A percentile compares a stretch with the other conserved stretches of the same genome.
Conservation (phyloP, 2,888 invertebrate genomes). For the Drosophila pseudotakahashii region DNA sequence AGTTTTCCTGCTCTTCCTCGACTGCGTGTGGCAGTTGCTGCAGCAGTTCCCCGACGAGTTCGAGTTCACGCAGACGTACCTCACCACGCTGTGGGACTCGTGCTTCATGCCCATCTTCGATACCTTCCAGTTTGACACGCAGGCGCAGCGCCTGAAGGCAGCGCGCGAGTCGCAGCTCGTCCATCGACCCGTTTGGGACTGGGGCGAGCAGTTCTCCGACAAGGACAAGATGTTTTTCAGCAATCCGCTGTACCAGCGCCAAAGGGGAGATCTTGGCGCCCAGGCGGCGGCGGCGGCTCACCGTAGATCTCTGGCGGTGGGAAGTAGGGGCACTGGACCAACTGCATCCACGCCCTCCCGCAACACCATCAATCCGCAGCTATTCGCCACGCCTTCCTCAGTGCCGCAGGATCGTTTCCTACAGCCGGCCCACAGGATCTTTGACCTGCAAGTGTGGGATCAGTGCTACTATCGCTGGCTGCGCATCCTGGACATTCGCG, state of each 20-base stretch:
- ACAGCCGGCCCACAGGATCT: constrained; percentile 85
- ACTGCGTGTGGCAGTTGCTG: constrained; percentile 96
- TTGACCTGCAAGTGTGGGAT: constrained; percentile 90
- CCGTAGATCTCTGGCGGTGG: constrained; percentile 81
- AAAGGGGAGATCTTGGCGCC: constrained; percentile 52
- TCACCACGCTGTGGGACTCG: constrained; percentile 96
- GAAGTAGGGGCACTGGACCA: not conserved
- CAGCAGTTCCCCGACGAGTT: constrained; percentile 95
- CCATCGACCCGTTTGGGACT: constrained; percentile 94
- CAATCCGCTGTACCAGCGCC: constrained; percentile 90
- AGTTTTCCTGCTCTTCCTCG: constrained; percentile 94
- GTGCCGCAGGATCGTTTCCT: constrained; percentile 84
- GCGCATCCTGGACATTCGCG: constrained; percentile 88
- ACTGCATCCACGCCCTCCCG: constrained; percentile 59
- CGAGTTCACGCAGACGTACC: constrained; percentile 96
- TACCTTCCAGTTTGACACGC: constrained; percentile 96
- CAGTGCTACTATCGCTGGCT: constrained; percentile 97
- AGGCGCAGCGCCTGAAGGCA: constrained; percentile 90
- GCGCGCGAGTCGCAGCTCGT: constrained; percentile 85
- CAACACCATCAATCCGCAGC: constrained; percentile 80
- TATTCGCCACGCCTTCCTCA: constrained; percentile 81
- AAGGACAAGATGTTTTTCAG: constrained; percentile 92
- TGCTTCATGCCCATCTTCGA: constrained; percentile 95
- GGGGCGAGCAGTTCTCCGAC: constrained; percentile 93
- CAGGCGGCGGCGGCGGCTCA: constrained; percentile 54